Evolutionary conservation across 2,797 vertebrate species (phyloP), one percentile per base, ranked within the genome.

Genomic region (Sebastes vulpes): DNA sequence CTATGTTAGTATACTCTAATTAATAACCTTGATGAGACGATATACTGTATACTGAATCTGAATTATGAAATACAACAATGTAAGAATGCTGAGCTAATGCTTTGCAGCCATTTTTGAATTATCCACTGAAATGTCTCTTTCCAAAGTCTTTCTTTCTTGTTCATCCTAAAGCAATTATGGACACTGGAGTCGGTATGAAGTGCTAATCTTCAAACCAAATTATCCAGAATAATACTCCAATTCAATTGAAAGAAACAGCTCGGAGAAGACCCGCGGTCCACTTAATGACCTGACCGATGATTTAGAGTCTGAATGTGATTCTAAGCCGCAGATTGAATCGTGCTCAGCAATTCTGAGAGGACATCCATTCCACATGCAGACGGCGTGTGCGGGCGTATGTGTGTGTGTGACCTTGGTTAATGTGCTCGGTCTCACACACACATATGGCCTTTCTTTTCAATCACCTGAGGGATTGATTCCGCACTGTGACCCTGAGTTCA

Each of bases 401-500:
- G 16, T 14, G 52, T 54, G 79, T 89, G 83, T 93, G 94, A 95
- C 94, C 94, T 95, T 94, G 94, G 89, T 81, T 95, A 86, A 88
- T 91, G 83, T 86, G 85, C 81, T 87, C 85, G 26, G 78, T 85
- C 84, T 74, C 54, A 52, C 91, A 81, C 81, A 79, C 81, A 78
- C 83, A 89, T 79, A 87, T 85, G 89, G 88, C 87, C 90, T 93
- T 93, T 93, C 90, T 90, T 93, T 95, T 94, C 89, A 93, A 92
- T 95, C 91, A 93, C 88, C 90, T 86, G 65, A 88, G 86, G 91
- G 93, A 95, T 87, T 91, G 91, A 95, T 91, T 90, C 88, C 21
- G 9, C 84, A 84, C 87, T 38, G 77, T 90, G 90, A 94, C 93
- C 92, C 61, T 1, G 70, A 87, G 92, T 93, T 94, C 90, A 91